A percentile compares a stretch with the other conserved stretches of the same genome.
Conservation (phyloP, 2,888 invertebrate species). For the Latrodectus elegans region DNA sequence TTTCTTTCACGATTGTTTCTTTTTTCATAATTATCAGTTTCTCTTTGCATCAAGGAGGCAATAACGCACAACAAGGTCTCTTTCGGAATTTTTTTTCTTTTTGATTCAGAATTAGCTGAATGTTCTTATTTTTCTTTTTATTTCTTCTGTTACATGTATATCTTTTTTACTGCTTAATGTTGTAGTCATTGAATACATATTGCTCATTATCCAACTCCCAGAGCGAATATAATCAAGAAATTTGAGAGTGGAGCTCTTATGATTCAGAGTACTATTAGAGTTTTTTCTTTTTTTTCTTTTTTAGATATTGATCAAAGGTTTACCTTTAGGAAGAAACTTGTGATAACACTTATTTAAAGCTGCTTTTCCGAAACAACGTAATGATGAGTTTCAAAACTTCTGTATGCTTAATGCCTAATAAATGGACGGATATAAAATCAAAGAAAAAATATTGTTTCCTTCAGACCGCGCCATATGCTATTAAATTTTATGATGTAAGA, state of each 20-base stretch:
- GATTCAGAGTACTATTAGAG: background rate
- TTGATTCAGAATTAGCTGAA: conserved; percentile 20
- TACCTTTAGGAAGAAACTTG: background rate
- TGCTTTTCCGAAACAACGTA: background rate
- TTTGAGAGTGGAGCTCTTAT: background rate
- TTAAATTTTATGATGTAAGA: no score
- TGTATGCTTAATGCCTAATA: conserved; percentile 9
- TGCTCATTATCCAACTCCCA: conserved; percentile 19
- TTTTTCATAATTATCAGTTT: no score
- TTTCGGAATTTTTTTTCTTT: background rate
- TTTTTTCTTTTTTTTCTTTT: background rate
- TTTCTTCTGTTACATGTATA: background rate
- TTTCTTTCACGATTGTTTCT: no score
- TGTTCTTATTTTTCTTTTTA: background rate
- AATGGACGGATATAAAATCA: background rate
- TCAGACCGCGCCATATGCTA: no score
- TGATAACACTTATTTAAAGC: conserved; percentile 12
- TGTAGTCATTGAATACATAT: conserved; percentile 37
- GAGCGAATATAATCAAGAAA: background rate
- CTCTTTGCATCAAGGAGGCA: no score
- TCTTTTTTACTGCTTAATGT: conserved; percentile 16
- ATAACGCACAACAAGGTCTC: background rate
- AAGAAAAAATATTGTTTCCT: no score
- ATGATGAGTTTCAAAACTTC: conserved; percentile 13
- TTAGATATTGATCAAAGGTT: background rate